Percentiles rank a stretch among this genome's conserved stretches.
phyloP scores from a whole-genome alignment of 2,113 vertebrate genomes.

The Tenrec ecaudatus region DNA sequence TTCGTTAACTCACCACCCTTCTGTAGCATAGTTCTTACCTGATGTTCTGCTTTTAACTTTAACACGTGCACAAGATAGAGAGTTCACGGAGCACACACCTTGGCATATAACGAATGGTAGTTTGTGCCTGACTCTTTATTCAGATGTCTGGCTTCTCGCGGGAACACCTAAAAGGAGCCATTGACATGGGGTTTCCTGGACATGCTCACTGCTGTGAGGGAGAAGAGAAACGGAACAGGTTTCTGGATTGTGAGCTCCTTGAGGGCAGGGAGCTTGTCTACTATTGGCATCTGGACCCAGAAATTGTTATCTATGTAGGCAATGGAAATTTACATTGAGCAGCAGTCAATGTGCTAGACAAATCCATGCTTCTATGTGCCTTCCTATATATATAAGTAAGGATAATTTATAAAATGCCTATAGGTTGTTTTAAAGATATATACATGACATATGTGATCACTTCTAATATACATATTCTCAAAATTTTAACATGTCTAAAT shows the following conservation, averaged over 20 bases:
- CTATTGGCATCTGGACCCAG: neutral
- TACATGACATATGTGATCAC: neutral
- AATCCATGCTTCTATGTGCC: neutral
- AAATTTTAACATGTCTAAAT: slow-evolving; percentile 48
- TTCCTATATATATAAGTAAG: neutral
- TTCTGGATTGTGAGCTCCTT: neutral
- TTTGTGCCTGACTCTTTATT: neutral
- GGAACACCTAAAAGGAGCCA: neutral
- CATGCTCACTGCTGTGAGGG: neutral
- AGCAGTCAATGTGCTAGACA: slow-evolving; percentile 22
- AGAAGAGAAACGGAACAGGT: neutral
- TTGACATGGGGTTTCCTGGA: neutral
- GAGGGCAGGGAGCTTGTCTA: neutral
- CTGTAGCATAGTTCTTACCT: neutral
- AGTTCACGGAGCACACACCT: neutral
- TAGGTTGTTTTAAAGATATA: slow-evolving; percentile 10
- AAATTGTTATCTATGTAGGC: neutral
- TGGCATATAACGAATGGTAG: neutral
- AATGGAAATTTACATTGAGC: neutral
- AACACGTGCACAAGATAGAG: neutral
- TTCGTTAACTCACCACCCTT: slow-evolving; percentile 61
- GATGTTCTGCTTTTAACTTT: slow-evolving; percentile 23
- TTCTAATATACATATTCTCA: neutral
- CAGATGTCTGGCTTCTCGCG: neutral
- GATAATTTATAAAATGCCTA: neutral